Base-by-base conservation (phyloP, 2,113 vertebrate species). In the Paralichthys olivaceus region DNA sequence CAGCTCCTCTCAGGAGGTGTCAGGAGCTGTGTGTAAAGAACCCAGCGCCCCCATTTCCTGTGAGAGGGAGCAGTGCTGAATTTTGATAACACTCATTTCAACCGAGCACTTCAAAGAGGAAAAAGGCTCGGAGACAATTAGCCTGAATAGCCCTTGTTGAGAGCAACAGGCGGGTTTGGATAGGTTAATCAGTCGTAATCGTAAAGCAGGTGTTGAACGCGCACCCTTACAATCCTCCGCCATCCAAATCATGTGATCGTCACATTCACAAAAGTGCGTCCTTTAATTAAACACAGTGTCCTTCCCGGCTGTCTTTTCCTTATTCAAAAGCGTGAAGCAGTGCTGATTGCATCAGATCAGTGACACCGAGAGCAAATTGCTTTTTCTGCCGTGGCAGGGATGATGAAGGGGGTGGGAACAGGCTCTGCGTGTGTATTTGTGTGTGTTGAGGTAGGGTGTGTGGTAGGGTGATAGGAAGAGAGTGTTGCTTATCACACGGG, bases 341-440 rank as follows among this genome's bases (percentile, higher is more conserved):
- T 61, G 61, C 87, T 93, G 91, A 93, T 92, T 91, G 89, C 87
- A 75, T 91, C 86, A 83, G 88, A 91, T 92, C 92, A 82, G 25
- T 83, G 80, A 85, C 86, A 91, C 80, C 69, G n/a, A 86, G 86
- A 94, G 87, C 86, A 93, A 92, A 93, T 89, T 91, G 88, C 91
- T 93, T 93, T n/a, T 93, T 92, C 81, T 85, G 87, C 87, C 43
- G 77, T 73, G 69, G 69, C 57, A 63, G 55, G 47, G 37, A 90
- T 83, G 65, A 55, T 66, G 76, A 49, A 75, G 75, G 80, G 83
- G 82, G 80, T 80, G 80, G 83, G 79, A 69, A 64, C 71, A 70
- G 67, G 56, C 32, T 72, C 26, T 32, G 40, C 4, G 0, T 59
- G 57, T 64, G 63, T 66, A 54, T 74, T 51, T 72, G 40, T 22